Percentiles rank a stretch among this genome's conserved stretches.
Evolutionary conservation across 2,113 vertebrate genomes (phyloP).

Genomic region (Lipotes vexillifer): DNA sequence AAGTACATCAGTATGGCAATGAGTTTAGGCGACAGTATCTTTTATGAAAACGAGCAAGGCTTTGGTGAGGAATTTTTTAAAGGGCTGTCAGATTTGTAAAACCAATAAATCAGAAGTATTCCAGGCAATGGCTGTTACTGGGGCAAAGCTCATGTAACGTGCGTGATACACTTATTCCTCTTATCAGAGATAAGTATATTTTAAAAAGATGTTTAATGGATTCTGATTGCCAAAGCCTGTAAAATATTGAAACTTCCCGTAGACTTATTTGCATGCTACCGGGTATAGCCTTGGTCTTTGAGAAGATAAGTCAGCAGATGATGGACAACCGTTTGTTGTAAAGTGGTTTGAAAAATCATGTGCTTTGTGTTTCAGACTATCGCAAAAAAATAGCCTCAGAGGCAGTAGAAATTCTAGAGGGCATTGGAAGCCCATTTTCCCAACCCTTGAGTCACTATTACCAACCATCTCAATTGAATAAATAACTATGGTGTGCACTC

Average conservation of each 20-base stretch:
- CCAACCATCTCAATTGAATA: neutral
- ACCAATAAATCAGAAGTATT: slow-evolving; percentile 65
- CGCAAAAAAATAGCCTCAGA: neutral
- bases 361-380: neutral
- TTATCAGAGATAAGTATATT: slow-evolving; percentile 71
- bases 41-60: neutral
- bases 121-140: slow-evolving; percentile 64
- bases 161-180: slow-evolving; percentile 43
- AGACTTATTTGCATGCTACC: neutral
- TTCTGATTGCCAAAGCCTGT: slow-evolving; percentile 54
- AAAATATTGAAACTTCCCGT: slow-evolving; percentile 50
- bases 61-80: slow-evolving; percentile 38
- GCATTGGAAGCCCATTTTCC: neutral
- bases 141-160: slow-evolving; percentile 61
- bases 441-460: neutral
- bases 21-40: neutral
- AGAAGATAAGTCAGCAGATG: neutral
- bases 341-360: slow-evolving; percentile 1
- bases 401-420: neutral
- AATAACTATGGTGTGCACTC: neutral
- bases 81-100: slow-evolving; percentile 27
- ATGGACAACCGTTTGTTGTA: neutral
- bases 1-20: neutral
- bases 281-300: neutral
- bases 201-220: slow-evolving; percentile 71